Base-by-base conservation (phyloP, 2,888 invertebrate genomes). In the Thelaira solivaga region DNA sequence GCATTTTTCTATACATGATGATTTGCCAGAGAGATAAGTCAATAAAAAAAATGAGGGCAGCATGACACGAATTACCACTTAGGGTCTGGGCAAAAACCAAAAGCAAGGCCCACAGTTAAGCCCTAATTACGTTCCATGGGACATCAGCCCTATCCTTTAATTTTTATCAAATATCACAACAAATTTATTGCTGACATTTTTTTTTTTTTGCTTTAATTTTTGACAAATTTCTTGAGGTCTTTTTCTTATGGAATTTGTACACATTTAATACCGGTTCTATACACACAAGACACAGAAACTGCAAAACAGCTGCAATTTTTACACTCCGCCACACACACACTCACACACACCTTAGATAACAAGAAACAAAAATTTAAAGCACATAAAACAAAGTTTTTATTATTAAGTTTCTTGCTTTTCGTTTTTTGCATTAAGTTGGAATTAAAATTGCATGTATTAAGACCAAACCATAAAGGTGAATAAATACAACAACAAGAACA, bases 221-320 rank as follows among this genome's bases (percentile, higher is more conserved):
- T 16, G 11, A 34, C 13, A 47, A 47, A 4, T 11, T 2, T 22
- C 31, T 22, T 43, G 34, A n/a, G n/a, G n/a, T 31, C n/a, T 31
- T 61, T 61, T 11, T 0, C 4, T 18, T 16, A 22, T 20, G 31
- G 18, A 18, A 43, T 67, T 51, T 59, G 10, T 18, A 18, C 22
- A 26, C 34, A 24, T 39, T 49, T 13, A 57, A 68, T 53, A 78
- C 78, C 69, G 49, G 78, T 74, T 78, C 24, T 49, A 11, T 8
- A 20, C 7, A 61, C n/a, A 31, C 16, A 53, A 29, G 45, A 10
- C 41, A 59, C 16, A 53, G 57, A 16, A 16, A 13, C 10, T 11
- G 13, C 22, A 61, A 73, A 77, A 78, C 78, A 78, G 78, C 78
- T 78, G 78, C 78, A 74, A 74, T 61, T 65, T 59, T 67, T 13